phyloP scores from a whole-genome alignment of 2,797 vertebrate genomes.

The Intellagama lesueurii region DNA sequence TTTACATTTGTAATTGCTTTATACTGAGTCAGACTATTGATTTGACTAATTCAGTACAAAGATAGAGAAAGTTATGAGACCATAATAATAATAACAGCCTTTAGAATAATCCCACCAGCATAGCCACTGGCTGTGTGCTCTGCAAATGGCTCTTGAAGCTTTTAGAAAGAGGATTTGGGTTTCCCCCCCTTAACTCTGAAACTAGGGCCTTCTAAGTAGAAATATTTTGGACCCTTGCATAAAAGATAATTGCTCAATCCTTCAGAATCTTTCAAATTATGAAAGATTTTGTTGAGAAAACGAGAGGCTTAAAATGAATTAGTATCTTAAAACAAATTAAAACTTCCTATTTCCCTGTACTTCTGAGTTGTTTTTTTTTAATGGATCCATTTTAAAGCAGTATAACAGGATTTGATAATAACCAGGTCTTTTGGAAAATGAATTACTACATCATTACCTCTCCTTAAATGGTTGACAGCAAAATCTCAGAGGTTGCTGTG shows the following conservation, averaged over 20 bases:
- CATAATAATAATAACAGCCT: too few species aligned
- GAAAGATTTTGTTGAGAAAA: neutral
- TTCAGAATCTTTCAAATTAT: neutral
- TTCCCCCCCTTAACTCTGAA: neutral
- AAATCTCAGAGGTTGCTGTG: neutral
- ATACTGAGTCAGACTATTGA: neutral
- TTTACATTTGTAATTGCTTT: neutral
- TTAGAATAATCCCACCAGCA: too few species aligned
- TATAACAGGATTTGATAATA: too few species aligned
- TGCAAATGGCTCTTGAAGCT: neutral
- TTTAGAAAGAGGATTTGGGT: neutral
- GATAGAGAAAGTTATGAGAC: too few species aligned
- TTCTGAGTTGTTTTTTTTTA: too few species aligned
- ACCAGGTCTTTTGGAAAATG: too few species aligned
- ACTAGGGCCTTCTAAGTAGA: neutral
- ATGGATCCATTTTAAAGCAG: too few species aligned
- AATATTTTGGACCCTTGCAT: neutral
- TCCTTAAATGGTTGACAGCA: constrained; percentile 9
- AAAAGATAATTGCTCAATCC: neutral
- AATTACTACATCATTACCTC: neutral
- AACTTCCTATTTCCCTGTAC: too few species aligned
- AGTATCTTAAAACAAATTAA: neutral
- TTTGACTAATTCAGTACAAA: neutral
- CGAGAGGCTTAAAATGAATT: neutral
- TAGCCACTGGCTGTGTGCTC: neutral